phyloP scores from a whole-genome alignment of 2,888 invertebrate species.

The Tipula confusa region DNA sequence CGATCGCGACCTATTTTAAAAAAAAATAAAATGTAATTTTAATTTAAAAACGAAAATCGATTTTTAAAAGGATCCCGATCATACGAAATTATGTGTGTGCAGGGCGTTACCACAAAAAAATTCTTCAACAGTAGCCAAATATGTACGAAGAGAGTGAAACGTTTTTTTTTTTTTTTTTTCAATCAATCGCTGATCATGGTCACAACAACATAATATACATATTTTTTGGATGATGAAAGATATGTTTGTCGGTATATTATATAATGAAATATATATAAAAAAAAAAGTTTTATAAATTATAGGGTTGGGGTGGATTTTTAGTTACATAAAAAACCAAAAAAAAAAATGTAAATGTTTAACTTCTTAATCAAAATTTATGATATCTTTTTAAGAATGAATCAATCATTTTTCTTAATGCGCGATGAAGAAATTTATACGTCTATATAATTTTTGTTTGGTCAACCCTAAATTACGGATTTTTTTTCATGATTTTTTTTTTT shows the following conservation, averaged over 20 bases:
- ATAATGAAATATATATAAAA: background rate
- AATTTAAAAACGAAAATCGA: background rate
- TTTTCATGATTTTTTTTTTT: too few species aligned
- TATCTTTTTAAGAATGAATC: background rate
- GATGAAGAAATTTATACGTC: background rate
- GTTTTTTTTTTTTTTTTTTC: background rate
- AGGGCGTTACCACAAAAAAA: background rate
- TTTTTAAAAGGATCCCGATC: background rate
- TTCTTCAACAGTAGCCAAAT: background rate
- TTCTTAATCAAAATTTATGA: constrained; percentile 25
- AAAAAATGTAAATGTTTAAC: background rate
- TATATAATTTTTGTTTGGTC: background rate
- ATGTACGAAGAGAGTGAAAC: background rate
- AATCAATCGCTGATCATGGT: background rate
- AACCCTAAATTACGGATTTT: constrained; percentile 25
- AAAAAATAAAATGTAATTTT: background rate
- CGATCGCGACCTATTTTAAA: background rate
- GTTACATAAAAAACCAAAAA: background rate
- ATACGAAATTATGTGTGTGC: background rate
- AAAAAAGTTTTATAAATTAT: constrained; percentile 28
- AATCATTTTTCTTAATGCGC: constrained; percentile 5
- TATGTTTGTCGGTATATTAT: constrained; percentile 26
- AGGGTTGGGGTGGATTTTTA: constrained; percentile 28
- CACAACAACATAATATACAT: background rate
- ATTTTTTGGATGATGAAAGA: background rate